These are phyloP conservation scores for Hippocampus kuda DNA, from an alignment of 2,797 vertebrate species.

Conservation along the genomic window DNA sequence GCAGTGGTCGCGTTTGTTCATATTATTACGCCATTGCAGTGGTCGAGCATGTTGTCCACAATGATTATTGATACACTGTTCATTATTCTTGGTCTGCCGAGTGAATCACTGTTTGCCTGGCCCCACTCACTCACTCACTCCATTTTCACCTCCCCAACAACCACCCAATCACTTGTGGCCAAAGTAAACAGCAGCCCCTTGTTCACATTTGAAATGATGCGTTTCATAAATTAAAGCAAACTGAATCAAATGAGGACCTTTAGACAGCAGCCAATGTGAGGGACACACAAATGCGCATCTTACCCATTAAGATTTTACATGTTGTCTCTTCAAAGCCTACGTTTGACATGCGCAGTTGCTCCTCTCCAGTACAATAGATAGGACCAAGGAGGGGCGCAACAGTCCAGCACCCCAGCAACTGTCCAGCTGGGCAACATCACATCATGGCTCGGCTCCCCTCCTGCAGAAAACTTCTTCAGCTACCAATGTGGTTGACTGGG, in stretches of 20 bases:
- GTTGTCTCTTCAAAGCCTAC: no score
- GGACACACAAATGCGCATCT: no score
- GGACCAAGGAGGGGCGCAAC: no score
- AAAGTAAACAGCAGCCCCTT: slow-evolving; percentile 37
- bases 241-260: background rate
- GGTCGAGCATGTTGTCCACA: background rate
- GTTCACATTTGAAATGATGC: slow-evolving; percentile 24
- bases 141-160: no score
- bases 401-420: no score
- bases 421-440: no score
- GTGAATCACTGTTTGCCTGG: slow-evolving; percentile 20
- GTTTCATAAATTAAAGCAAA: slow-evolving; percentile 5
- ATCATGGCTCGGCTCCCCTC: no score
- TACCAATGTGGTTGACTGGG: no score
- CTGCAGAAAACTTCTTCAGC: no score
- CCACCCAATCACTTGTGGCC: slow-evolving; percentile 22
- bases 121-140: slow-evolving; percentile 16
- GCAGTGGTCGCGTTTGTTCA: background rate
- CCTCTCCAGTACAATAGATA: no score
- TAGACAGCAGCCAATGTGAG: background rate
- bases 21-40: background rate
- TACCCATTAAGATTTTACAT: no score
- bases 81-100: background rate
- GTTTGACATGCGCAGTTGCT: no score
- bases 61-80: background rate